These are phyloP conservation scores for Spheniscus mendiculus DNA, from an alignment of 2,113 vertebrate species.

Conservation along the genomic window DNA sequence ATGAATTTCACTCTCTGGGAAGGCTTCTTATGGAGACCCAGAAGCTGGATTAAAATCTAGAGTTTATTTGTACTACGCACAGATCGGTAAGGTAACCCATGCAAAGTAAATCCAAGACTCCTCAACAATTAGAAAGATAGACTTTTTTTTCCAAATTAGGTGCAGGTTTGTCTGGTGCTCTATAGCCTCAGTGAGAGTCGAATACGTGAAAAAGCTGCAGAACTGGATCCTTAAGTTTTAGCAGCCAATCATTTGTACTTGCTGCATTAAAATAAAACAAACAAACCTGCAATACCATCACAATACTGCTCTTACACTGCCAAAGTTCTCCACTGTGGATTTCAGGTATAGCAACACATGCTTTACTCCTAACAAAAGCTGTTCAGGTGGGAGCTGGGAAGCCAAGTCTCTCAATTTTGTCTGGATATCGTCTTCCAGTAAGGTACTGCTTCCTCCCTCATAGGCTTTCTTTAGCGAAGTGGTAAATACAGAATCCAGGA, in stretches of 20 bases:
- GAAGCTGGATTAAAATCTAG: background rate
- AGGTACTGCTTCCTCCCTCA: constrained; percentile 42
- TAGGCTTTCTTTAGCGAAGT: constrained; percentile 76
- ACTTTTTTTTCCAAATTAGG: background rate
- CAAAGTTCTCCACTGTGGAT: constrained; percentile 82
- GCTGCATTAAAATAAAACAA: background rate
- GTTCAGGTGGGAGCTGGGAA: constrained; percentile 43
- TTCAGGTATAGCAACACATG: constrained; percentile 88
- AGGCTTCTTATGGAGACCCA: background rate
- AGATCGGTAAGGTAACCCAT: background rate
- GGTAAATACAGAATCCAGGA: constrained; percentile 54
- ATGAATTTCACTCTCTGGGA: background rate
- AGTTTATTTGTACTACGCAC: background rate
- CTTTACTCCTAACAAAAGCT: constrained; percentile 72
- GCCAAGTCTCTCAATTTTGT: constrained; percentile 63
- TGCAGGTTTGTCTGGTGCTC: background rate
- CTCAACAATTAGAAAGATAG: background rate
- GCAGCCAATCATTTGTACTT: background rate
- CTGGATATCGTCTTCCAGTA: constrained; percentile 42
- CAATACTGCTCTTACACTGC: constrained; percentile 71
- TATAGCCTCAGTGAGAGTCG: background rate
- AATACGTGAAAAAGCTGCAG: background rate
- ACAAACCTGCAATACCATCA: background rate
- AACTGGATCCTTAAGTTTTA: background rate
- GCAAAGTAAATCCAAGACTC: background rate